Base-by-base conservation (phyloP, 1,140 invertebrate genomes). In the Sinonovacula constricta region DNA sequence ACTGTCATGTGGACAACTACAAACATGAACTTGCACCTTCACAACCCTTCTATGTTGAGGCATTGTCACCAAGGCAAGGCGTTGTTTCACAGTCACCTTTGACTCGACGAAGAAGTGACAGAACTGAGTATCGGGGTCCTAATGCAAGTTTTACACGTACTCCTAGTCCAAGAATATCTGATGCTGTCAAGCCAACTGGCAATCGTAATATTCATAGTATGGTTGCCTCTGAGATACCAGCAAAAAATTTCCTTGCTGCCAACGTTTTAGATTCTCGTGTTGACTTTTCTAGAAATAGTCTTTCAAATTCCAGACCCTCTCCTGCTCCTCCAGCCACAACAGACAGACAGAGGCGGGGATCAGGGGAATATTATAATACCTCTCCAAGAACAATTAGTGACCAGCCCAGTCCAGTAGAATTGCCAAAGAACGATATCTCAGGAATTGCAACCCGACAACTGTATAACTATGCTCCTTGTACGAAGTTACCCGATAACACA, bases 91-190 rank as follows among this genome's bases (percentile, higher is more conserved):
- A n/a, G n/a, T 45, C 39, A 45, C 39, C 39, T 7, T 10, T 45
- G 18, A 10, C 39, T 45, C 39, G 26, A 39, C 5, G 59, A 24
- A 3, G 26, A 0, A 74, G 70, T 74, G 57, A 59, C 15, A 28
- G 39, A 4, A 51, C 54, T 7, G 59, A 74, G 18, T 63, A 63
- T 34, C 36, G 54, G 3, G 34, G 45, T 22, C 7, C 2, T 18
- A 28, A 53, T n/a, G 31, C 18, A n/a, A 26, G 39, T 7, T 45
- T 10, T 18, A 45, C 28, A n/a, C 39, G 7, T 7, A 68, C 12
- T 54, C 36, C 60, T 1, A 67, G 65, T 53, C 65, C 65, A 28
- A 57, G 54, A 59, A 53, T 70, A 10, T 22, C 34, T n/a, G 68
- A 70, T 59, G 33, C 30, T 14, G 30, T 70, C 22, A 51, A 14